Base-by-base conservation (phyloP, 2,888 invertebrate genomes). In the Oxycera nigricornis region DNA sequence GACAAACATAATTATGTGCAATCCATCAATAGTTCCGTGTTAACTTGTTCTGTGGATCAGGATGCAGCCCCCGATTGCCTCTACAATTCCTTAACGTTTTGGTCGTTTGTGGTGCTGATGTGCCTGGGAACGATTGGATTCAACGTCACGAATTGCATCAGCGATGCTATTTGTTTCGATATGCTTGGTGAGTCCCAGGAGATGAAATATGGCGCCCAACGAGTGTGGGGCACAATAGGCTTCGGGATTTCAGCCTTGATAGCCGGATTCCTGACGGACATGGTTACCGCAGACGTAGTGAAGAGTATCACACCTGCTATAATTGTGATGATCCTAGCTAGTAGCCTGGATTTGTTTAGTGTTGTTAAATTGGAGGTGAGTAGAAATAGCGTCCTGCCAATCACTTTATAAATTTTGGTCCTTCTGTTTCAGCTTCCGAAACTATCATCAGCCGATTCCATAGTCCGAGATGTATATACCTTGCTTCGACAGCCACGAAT, bases 141-240 rank as follows among this genome's bases (percentile, higher is more conserved):
- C 81, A 94, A 94, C 82, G 95, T 96, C 0, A 90, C 91, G 35
- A 93, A 95, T 80, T 94, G 93, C 61, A 91, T 96, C 46, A 93
- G 94, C 46, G 97, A 97, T 84, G 95, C 96, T 0, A 91, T 96
- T 31, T 95, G 95, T 82, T 96, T 96, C 81, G 94, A 96, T 83
- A 90, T 94, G 26, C 87, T 97, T 46, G 94, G 93, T 14, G 88
- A 90, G 2, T 89, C 90, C 0, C 88, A 89, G 14, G 89, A 91
- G 72, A 88, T 89, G 78, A 88, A 88, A 74, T 94, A 94, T 80
- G 94, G 94, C 0, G 88, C 89, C 6, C 94, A 94, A 81, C 87
- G 94, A 20, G 92, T 94, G 0, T 94, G 93, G 92, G 94, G 94
- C 2, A 93, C 94, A 0, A 89, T 91, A 2, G 94, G 94, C 0